Percentiles rank a stretch among this genome's conserved stretches.
Conservation (phyloP, 1,140 invertebrate genomes). For the Papilio glaucus region DNA sequence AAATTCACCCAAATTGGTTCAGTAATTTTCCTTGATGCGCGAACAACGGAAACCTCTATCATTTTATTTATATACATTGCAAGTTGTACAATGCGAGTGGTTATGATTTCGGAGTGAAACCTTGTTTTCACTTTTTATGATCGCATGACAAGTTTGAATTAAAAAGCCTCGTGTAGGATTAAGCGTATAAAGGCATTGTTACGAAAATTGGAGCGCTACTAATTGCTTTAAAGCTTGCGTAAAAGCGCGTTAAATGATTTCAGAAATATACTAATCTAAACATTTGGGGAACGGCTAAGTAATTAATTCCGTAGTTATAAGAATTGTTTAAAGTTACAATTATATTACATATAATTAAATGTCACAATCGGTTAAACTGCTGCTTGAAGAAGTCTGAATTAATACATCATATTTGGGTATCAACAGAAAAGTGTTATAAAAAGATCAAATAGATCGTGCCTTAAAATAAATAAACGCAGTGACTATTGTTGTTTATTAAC, state of each 20-base stretch:
- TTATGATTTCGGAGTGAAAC: constrained; percentile 55
- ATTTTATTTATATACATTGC: constrained; percentile 9
- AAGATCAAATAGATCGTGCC: background rate
- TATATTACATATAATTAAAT: too few species aligned
- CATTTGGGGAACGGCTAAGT: background rate
- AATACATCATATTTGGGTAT: too few species aligned
- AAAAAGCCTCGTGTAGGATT: constrained; percentile 47
- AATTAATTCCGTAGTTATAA: background rate
- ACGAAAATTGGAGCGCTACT: constrained; percentile 40
- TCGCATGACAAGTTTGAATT: constrained; percentile 60
- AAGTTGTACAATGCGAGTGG: constrained; percentile 19
- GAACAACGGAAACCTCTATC: background rate
- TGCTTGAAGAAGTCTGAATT: too few species aligned
- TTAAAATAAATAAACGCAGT: background rate
- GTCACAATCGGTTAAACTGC: too few species aligned
- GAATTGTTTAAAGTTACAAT: too few species aligned
- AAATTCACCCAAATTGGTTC: background rate
- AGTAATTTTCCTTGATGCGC: background rate
- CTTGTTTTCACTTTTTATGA: constrained; percentile 65
- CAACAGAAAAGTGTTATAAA: background rate
- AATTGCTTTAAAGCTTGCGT: constrained; percentile 36
- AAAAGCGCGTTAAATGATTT: constrained; percentile 20
- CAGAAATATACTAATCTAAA: background rate
- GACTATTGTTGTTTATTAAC: too few species aligned
- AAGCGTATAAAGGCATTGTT: constrained; percentile 44